Base-by-base conservation (phyloP, 37 sponge, comb jelly and placozoan species). In the Chondrosia reniformis region DNA sequence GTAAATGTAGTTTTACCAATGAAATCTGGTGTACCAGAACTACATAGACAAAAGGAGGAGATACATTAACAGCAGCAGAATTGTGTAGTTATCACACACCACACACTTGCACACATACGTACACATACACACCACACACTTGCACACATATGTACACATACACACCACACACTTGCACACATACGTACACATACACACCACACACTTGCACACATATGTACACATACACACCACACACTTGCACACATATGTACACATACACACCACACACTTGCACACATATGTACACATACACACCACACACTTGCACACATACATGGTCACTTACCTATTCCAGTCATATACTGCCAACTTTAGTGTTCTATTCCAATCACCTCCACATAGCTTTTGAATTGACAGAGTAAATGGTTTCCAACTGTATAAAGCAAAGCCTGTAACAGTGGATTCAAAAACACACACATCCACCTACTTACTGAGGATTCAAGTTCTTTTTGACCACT, bases 341-440 rank as follows among this genome's bases (percentile, higher is more conserved):
- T 79, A 95, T 9, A 91, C 85, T 21, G 93, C 49, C 19, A 95
- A 78, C 66, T 80, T 46, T 33, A 95, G 45, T 13, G 87, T 84
- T 30, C 93, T 75, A 12, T 88, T 90, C 85, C 87, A 88, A 80
- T 95, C 96, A 28, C 93, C 89, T 69, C 89, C 86, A 55, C 96
- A 95, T 32, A 95, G 81, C 76, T 86, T 80, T 61, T 83, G 90
- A 19, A 77, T 49, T 19, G 80, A 33, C 4, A 92, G 46, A 8
- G 34, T 28, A 59, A 92, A 89, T 17, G 54, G 12, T 34, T 83
- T 85, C 96, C 96, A 95, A 36, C 93, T 86, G 46, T 80, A 37
- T 45, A 45, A 59, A 59, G 17, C 61, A 59, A 59, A 59, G 30
- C n/a, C 61, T 19, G 28, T 6, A 6, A 5, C 28, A 59, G 9